Evolutionary conservation across 1,140 invertebrate genomes (phyloP), one percentile per base, ranked within the genome.

Genomic region (Argopecten irradians): DNA sequence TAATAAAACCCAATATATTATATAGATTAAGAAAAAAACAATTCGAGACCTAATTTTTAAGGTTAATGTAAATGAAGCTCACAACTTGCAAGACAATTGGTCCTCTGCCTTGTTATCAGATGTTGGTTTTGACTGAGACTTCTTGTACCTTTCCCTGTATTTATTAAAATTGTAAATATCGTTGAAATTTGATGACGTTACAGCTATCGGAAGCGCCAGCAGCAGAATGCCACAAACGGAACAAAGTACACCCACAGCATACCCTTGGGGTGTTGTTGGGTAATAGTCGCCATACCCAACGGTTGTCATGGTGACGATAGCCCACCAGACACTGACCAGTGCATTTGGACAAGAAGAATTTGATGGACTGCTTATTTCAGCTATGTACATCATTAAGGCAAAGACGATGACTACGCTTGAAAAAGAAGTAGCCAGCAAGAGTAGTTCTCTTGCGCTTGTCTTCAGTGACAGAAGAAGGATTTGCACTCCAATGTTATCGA

Each of bases 241-340:
- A 96, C 98, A 99, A 1, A 99, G 96, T 5, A 98, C 98, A 16
- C 98, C 98, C 43, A 99, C 98, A 95, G 99, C 98, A 98, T 99
- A 99, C 82, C 98, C 98, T 85, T 89, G 35, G 7, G 92, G 82
- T 34, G 95, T 95, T 71, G 90, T 92, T 0, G 95, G 95, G 87
- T 89, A 90, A 97, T 98, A 98, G 96, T 99, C 98, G 95, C 98
- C 98, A 96, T 99, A 99, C 95, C 98, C 98, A 92, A 98, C 98
- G 92, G 98, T 98, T 93, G 98, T 97, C 98, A 99, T 99, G 96
- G 98, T 99, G 96, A 99, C 98, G 96, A 99, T 98, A 32, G 96
- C 91, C 98, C 98, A 99, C 99, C 98, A 99, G 97, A 99, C 99
- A 96, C 98, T 98, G 96, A 98, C 98, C 94, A 98, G 98, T 96